Conservation (phyloP, 2,113 vertebrate species). For the Podiceps cristatus region DNA sequence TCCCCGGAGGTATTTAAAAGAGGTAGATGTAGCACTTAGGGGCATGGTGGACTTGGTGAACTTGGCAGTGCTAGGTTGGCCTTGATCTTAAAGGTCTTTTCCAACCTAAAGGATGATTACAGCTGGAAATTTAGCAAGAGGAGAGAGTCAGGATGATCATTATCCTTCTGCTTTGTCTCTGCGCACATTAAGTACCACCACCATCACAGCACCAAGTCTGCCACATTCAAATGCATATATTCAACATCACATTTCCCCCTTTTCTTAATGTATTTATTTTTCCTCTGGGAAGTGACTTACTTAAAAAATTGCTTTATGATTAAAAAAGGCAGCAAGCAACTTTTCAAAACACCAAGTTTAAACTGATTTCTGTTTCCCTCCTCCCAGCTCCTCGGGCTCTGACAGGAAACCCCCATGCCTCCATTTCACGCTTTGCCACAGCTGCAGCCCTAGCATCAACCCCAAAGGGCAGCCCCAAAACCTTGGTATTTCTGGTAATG, state of each 20-base stretch:
- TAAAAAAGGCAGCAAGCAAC: constrained; percentile 21
- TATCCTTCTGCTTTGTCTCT: not conserved
- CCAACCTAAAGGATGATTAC: too few relatives aligned
- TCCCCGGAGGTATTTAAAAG: too few relatives aligned
- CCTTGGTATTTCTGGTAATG: not conserved
- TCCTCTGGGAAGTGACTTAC: not conserved
- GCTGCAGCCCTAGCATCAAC: not conserved
- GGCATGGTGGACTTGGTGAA: too few relatives aligned
- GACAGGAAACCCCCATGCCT: not conserved
- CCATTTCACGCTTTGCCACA: not conserved
- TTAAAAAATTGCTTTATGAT: constrained; percentile 32
- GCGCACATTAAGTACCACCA: not conserved
- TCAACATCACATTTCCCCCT: not conserved
- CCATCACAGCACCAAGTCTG: not conserved
- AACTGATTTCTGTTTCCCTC: constrained; percentile 11
- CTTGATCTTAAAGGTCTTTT: too few relatives aligned
- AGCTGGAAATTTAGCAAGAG: not conserved
- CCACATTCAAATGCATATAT: not conserved
- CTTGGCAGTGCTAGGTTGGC: too few relatives aligned
- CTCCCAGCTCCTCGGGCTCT: not conserved
- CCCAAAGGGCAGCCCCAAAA: not conserved
- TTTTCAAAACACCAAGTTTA: constrained; percentile 2
- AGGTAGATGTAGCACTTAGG: too few relatives aligned
- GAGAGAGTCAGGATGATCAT: not conserved
- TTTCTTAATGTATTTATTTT: constrained; percentile 12